phyloP scores from a whole-genome alignment of 2,113 vertebrate genomes.

The Nothoprocta pentlandii region DNA sequence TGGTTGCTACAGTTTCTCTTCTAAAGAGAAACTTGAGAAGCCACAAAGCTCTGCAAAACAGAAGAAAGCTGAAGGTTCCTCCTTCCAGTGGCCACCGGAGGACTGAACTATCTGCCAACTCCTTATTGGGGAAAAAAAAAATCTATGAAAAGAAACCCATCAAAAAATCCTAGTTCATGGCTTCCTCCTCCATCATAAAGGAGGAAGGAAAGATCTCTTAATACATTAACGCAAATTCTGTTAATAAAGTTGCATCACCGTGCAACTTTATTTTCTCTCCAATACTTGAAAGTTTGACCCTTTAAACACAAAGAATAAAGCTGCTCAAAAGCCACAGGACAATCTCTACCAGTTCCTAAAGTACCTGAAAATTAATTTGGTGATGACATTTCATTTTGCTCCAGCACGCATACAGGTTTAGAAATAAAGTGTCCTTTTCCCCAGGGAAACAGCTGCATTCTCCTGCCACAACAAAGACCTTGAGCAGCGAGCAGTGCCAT shows the following conservation, averaged over 20 bases:
- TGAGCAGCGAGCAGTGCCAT: fast-evolving
- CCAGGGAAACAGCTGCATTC: neutral
- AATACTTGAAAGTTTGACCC: neutral
- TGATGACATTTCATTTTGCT: neutral
- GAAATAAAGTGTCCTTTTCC: neutral
- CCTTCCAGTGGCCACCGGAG: neutral
- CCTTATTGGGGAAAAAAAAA: neutral
- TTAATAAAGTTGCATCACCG: neutral
- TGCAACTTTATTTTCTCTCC: neutral
- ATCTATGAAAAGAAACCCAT: no score
- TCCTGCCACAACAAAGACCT: neutral
- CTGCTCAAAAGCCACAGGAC: neutral
- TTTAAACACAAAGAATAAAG: neutral
- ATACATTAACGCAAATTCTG: neutral
- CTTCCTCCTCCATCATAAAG: neutral
- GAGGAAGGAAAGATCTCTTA: neutral
- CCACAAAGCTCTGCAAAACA: neutral
- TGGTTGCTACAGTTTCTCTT: neutral
- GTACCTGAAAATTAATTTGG: neutral
- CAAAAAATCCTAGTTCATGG: neutral
- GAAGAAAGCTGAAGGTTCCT: neutral
- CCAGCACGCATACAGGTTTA: neutral
- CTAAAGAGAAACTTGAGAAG: neutral
- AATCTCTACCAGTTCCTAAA: neutral
- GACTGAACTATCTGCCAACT: neutral